Evolutionary conservation across 2,113 vertebrate genomes (phyloP).

Genomic region (Lophotis ruficrista): DNA sequence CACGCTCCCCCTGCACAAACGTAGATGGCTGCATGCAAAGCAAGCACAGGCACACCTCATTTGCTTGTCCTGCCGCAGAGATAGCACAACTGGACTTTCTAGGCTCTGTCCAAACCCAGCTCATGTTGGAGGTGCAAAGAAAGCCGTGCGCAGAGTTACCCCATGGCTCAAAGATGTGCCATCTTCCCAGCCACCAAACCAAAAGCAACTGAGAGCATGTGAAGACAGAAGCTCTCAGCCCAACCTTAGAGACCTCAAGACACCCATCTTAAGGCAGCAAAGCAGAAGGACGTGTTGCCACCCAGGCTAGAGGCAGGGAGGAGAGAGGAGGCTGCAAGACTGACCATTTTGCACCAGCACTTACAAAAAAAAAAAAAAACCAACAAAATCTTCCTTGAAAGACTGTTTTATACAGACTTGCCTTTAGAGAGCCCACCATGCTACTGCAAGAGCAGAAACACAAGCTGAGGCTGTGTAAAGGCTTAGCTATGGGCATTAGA

Average conservation of each 20-base stretch:
- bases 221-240: not conserved
- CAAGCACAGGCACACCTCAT: fast-evolving
- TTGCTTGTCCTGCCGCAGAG: not conserved
- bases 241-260: not conserved
- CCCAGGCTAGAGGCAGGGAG: not conserved
- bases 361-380: not conserved
- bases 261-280: not conserved
- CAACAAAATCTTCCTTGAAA: not conserved
- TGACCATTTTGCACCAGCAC: slow-evolving; percentile 39
- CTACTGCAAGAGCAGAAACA: not conserved
- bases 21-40: fast-evolving
- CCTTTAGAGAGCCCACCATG: not conserved
- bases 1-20: fast-evolving
- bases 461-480: not conserved
- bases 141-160: not conserved
- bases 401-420: not conserved
- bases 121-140: not conserved
- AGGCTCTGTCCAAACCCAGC: not conserved
- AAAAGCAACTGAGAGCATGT: not conserved
- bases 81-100: not conserved
- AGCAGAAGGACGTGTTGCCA: not conserved
- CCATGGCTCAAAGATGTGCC: not conserved
- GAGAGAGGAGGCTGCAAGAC: not conserved
- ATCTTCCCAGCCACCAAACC: not conserved
- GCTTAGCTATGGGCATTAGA: slow-evolving; percentile 10